Conservation (phyloP, 2,113 vertebrate species). For the Chloropsis cyanopogon region DNA sequence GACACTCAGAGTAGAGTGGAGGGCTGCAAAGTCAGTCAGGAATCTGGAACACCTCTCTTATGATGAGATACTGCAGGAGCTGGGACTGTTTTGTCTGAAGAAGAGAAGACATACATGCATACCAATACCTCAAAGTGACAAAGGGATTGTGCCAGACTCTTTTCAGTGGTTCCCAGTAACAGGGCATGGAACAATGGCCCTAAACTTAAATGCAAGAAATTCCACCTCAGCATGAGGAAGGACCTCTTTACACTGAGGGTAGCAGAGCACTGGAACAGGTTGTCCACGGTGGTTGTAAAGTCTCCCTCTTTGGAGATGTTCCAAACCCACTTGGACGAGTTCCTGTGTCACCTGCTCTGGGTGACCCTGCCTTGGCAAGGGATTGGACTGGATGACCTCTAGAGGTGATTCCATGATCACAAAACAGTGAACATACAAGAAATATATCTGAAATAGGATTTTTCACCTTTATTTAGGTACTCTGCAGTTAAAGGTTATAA, state of each 20-base stretch:
- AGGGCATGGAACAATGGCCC: not conserved
- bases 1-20: not conserved
- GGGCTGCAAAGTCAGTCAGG: fast-evolving
- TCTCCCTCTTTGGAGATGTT: not conserved
- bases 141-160: not conserved
- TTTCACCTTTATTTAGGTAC: not conserved
- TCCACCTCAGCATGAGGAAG: not conserved
- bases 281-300: not conserved
- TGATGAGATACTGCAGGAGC: fast-evolving
- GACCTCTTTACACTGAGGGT: not conserved
- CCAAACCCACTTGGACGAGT: not conserved
- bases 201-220: not conserved
- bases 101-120: not conserved
- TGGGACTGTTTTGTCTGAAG: not conserved
- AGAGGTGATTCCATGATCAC: not conserved
- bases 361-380: not conserved
- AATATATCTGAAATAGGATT: not conserved
- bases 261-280: not conserved
- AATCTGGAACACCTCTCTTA: not conserved
- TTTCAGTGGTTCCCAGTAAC: not conserved
- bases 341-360: not conserved
- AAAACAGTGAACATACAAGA: not conserved
- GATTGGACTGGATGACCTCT: not conserved
- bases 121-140: not conserved
- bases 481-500: not conserved